Conservation (phyloP, 2,888 invertebrate species). For the Periphyllus acericola region DNA sequence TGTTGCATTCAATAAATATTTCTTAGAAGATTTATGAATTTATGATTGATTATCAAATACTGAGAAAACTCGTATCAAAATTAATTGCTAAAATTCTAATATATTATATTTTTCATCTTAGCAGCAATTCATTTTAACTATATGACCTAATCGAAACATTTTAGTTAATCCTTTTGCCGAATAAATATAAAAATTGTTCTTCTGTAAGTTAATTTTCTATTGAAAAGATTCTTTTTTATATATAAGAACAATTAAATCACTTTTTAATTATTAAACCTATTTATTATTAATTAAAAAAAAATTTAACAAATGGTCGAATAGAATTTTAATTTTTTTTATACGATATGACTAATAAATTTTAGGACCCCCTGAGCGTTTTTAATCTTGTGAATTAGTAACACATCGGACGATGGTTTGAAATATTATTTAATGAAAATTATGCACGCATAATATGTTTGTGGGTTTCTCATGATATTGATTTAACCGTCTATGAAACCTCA, state of each 20-base stretch:
- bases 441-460: neutral
- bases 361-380: slow-evolving; percentile 19
- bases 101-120: slow-evolving; percentile 5
- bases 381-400: slow-evolving; percentile 14
- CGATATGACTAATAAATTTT: too few relatives aligned
- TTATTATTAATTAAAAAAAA: neutral
- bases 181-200: neutral
- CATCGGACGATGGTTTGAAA: neutral
- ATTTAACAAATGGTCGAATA: neutral
- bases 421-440: slow-evolving; percentile 13
- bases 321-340: neutral
- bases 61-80: slow-evolving; percentile 4
- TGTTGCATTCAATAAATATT: slow-evolving; percentile 20
- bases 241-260: neutral
- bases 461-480: slow-evolving; percentile 27
- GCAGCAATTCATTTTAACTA: neutral
- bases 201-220: neutral
- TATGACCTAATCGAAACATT: slow-evolving; percentile 2
- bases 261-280: neutral
- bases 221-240: neutral
- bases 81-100: slow-evolving; percentile 22
- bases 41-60: slow-evolving; percentile 16
- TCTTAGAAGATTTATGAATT: slow-evolving; percentile 26
- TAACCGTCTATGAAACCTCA: slow-evolving; percentile 4
- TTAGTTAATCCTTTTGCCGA: neutral